These are phyloP conservation scores for Vireo griseus DNA, from an alignment of 2,797 vertebrate species.

Conservation along the genomic window DNA sequence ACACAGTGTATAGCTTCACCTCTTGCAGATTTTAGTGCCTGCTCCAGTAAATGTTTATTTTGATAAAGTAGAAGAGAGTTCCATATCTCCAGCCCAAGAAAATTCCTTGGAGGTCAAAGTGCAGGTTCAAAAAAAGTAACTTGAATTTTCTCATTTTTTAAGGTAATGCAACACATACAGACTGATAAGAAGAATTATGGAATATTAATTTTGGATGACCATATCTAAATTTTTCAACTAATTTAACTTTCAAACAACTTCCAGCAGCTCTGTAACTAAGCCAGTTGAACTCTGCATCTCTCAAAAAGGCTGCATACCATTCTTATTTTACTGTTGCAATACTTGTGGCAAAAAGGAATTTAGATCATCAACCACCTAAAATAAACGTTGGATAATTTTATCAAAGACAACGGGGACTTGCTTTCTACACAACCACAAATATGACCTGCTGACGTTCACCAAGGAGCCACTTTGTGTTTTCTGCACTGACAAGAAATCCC, in stretches of 20 bases:
- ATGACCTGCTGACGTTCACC: not conserved
- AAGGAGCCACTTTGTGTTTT: constrained; percentile 12
- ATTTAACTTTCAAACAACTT: not conserved
- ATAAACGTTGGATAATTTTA: constrained; percentile 18
- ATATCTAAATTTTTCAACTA: not conserved
- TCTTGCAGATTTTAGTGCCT: not conserved
- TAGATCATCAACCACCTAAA: constrained; percentile 7
- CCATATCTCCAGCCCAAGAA: not conserved
- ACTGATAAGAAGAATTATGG: not conserved
- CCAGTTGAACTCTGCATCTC: not conserved
- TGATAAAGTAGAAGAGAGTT: not conserved
- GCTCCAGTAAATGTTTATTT: not conserved
- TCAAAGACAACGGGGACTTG: not conserved
- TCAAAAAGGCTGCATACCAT: not conserved
- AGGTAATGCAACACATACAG: not conserved
- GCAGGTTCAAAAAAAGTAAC: not conserved
- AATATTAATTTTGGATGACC: not conserved
- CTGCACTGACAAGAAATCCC: not conserved
- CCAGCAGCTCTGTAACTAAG: not conserved
- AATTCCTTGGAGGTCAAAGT: not conserved
- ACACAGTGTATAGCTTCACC: not conserved
- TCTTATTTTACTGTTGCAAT: not conserved
- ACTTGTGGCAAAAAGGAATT: constrained; percentile 8
- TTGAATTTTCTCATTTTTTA: not conserved
- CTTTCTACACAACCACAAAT: not conserved